These are phyloP conservation scores for Monoplex corrugatus DNA, from an alignment of 2,888 invertebrate species.

Conservation along the genomic window DNA sequence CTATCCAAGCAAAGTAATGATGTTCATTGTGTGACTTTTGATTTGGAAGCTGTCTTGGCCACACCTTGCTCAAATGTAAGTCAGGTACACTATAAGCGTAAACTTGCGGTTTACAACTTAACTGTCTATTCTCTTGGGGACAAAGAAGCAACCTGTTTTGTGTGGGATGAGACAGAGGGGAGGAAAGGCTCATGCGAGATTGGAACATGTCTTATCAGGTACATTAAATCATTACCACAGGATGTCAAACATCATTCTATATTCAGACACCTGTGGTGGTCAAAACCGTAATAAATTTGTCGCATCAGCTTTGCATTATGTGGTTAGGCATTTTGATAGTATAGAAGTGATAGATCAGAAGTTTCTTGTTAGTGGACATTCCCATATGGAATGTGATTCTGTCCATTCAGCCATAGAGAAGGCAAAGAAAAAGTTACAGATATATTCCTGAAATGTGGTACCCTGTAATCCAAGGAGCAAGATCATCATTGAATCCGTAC, in stretches of 20 bases:
- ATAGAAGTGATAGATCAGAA: conserved; percentile 8
- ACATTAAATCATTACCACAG: background rate
- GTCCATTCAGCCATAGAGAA: conserved; percentile 25
- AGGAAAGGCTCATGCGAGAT: background rate
- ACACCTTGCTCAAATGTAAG: conserved; percentile 13
- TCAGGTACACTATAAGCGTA: conserved; percentile 6
- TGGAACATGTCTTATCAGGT: background rate
- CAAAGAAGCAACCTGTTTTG: background rate
- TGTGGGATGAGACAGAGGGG: conserved; percentile 32
- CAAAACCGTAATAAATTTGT: background rate
- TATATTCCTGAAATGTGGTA: conserved; percentile 20
- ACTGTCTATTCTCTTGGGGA: background rate
- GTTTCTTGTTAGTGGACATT: conserved; percentile 24
- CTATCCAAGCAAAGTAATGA: background rate
- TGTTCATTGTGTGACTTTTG: background rate
- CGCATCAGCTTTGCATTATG: conserved; percentile 16
- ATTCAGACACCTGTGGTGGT: conserved; percentile 22
- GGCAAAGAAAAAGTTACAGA: conserved; percentile 7
- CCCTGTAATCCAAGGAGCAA: conserved; percentile 21
- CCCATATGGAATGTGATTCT: background rate
- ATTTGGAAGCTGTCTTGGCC: conserved; percentile 22
- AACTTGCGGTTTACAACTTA: background rate
- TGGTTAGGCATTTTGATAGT: conserved; percentile 8
- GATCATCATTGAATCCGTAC: background rate
- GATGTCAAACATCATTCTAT: conserved; percentile 7